phyloP scores from a whole-genome alignment of 2,888 invertebrate species.

The Drosophila conformis region DNA sequence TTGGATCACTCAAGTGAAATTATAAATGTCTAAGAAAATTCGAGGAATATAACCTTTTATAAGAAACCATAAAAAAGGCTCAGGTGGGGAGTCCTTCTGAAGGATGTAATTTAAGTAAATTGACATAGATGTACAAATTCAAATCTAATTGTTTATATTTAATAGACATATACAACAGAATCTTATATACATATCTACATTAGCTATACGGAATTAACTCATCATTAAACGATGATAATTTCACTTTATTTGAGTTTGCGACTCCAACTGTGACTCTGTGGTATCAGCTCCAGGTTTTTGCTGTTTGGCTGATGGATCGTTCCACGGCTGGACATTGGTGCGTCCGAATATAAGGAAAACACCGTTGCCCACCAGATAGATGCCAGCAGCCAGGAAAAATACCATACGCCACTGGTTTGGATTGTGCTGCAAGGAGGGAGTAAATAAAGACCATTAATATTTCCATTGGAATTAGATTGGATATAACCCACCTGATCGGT shows the following conservation, averaged over 20 bases:
- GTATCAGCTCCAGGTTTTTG: slow-evolving; percentile 52
- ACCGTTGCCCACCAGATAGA: slow-evolving; percentile 90
- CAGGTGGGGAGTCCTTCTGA: neutral
- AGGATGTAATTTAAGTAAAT: neutral
- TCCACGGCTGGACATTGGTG: slow-evolving; percentile 89
- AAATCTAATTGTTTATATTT: neutral
- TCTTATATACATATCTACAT: neutral
- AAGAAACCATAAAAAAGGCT: neutral
- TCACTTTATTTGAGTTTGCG: slow-evolving; percentile 62
- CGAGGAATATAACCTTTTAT: neutral
- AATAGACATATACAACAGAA: neutral
- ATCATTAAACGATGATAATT: neutral
- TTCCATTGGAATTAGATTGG: neutral
- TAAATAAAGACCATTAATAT: neutral
- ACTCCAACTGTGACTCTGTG: slow-evolving; percentile 60
- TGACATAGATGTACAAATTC: neutral
- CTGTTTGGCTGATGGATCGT: slow-evolving; percentile 85
- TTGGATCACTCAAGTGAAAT: neutral
- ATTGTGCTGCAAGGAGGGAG: slow-evolving; percentile 86
- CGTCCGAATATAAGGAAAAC: slow-evolving; percentile 89
- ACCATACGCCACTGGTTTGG: slow-evolving; percentile 90
- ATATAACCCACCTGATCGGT: slow-evolving; percentile 86
- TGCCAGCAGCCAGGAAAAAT: slow-evolving; percentile 90
- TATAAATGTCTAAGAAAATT: neutral
- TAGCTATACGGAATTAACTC: neutral